Conservation (phyloP, 2,888 invertebrate genomes). For the Coleophora deauratella region DNA sequence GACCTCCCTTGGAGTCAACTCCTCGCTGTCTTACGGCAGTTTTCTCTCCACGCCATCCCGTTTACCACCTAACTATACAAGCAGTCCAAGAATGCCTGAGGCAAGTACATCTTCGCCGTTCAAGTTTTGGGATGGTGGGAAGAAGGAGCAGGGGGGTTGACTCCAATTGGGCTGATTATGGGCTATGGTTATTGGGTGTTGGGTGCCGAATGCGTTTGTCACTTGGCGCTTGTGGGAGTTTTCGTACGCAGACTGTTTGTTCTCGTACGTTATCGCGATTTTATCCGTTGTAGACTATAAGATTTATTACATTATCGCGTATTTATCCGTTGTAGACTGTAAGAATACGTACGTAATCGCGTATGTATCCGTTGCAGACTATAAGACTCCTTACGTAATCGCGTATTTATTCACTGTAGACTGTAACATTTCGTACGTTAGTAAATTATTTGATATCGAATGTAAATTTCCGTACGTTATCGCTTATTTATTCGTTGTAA, state of each 20-base stretch:
- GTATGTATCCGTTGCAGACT: too few species aligned
- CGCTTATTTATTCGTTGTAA: too few species aligned
- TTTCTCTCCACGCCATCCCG: conserved; percentile 58
- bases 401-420: too few species aligned
- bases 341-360: too few species aligned
- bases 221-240: conserved; percentile 29
- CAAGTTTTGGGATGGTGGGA: conserved; percentile 50
- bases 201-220: conserved; percentile 40
- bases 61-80: conserved; percentile 55
- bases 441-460: too few species aligned
- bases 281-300: too few species aligned
- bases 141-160: conserved; percentile 62
- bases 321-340: too few species aligned
- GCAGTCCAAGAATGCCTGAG: conserved; percentile 58
- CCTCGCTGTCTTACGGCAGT: conserved; percentile 61
- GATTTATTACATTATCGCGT: too few species aligned
- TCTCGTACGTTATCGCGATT: too few species aligned
- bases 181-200: conserved; percentile 38
- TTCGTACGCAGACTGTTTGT: conserved; percentile 11
- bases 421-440: too few species aligned
- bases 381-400: too few species aligned
- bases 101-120: conserved; percentile 51
- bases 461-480: too few species aligned
- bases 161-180: conserved; percentile 23
- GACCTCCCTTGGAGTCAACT: conserved; percentile 63